Percentiles rank a stretch among this genome's conserved stretches.
These are phyloP conservation scores for Drosophila guanche DNA, from an alignment of 1,140 invertebrate species.

Conservation along the genomic window DNA sequence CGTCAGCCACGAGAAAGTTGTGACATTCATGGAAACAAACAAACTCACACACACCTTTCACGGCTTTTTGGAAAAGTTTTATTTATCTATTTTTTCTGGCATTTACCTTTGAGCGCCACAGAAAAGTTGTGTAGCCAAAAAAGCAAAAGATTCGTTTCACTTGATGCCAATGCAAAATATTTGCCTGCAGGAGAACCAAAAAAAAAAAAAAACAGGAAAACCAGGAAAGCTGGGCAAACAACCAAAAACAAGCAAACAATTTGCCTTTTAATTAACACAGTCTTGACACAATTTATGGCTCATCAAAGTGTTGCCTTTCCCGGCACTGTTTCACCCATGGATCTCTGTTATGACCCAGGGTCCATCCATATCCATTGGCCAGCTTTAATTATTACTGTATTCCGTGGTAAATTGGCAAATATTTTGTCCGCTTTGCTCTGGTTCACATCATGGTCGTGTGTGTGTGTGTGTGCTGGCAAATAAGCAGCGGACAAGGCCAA, in stretches of 20 bases:
- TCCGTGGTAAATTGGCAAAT: constrained; percentile 14
- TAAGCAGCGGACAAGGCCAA: constrained; percentile 51
- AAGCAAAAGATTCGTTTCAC: constrained; percentile 61
- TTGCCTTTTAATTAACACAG: constrained; percentile 68
- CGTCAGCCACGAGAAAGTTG: constrained; percentile 69
- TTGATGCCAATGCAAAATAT: constrained; percentile 49
- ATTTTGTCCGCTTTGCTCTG: background rate
- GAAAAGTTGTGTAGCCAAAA: constrained; percentile 36
- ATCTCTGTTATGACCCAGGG: too few relatives aligned
- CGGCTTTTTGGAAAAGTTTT: constrained; percentile 39
- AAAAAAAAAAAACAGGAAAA: constrained; percentile 1
- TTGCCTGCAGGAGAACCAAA: constrained; percentile 24
- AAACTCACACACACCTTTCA: constrained; percentile 40
- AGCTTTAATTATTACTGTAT: constrained; percentile 4
- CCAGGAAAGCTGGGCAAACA: constrained; percentile 1
- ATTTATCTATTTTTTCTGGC: constrained; percentile 36
- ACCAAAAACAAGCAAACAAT: constrained; percentile 21
- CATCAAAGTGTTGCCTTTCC: constrained; percentile 3
- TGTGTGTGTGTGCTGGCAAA: constrained; percentile 43
- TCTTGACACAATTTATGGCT: constrained; percentile 34
- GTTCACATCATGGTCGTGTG: constrained; percentile 10
- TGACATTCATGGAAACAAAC: constrained; percentile 61
- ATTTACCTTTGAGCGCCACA: constrained; percentile 55
- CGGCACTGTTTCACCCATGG: background rate
- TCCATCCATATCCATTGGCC: background rate